Base-by-base conservation (phyloP, 2,888 invertebrate species). In the Rhamnusium bicolor region DNA sequence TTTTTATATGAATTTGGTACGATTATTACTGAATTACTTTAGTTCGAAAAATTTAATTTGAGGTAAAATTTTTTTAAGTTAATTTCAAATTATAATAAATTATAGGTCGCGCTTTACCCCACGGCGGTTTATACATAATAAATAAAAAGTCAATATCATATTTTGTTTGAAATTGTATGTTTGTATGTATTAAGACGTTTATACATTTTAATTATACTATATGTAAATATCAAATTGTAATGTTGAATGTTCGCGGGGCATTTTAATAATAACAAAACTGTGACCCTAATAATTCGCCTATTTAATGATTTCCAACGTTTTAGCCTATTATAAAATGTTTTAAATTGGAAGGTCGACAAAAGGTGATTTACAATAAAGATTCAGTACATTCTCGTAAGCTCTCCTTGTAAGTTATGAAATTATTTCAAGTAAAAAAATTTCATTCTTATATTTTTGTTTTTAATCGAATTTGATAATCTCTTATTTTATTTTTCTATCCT, bases 231-330 rank as follows among this genome's bases (percentile, higher is more conserved):
- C 12, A n/a, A n/a, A n/a, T n/a, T 16, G 7, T 16, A 8, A 27
- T 10, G n/a, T 29, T 40, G 16, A 58, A 4, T 18, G 18, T 60
- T 60, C 54, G 21, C 24, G 12, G 12, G 54, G 21, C 54, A 60
- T 18, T 60, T 60, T 18, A 40, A 3, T 18, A 29, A 29, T 18
- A 61, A 46, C 60, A 61, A 12, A 40, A 18, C 46, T 19, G 18
- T 60, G 46, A 32, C 16, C 32, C 40, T 29, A 40, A 60, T 32
- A 53, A 12, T 24, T 49, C 8, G 12, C 51, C 10, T 46, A 19
- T 61, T 61, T 61, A 32, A 40, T 18, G 2, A 5, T 40, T 40
- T 61, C 19, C 60, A 32, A 61, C 40, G 32, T 61, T 61, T 40
- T 6, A 32, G 6, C 24, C 24, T 24, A 24, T 24, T 24, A 6